These are phyloP conservation scores for Corythornis vintsioides DNA, from an alignment of 2,113 vertebrate genomes.

Conservation along the genomic window DNA sequence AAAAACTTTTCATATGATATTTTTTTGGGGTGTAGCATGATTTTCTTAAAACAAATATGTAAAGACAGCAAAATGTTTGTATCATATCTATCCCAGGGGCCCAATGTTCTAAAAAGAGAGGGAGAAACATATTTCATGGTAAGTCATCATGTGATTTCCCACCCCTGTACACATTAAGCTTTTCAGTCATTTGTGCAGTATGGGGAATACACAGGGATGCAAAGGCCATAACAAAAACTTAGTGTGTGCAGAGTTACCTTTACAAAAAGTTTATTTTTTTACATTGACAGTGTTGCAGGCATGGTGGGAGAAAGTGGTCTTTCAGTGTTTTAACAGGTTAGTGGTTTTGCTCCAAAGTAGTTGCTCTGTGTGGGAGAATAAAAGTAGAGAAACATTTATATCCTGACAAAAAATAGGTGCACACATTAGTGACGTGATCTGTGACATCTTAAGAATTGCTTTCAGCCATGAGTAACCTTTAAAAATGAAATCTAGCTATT, in stretches of 20 bases:
- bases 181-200: neutral
- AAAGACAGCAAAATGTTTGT: neutral
- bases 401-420: neutral
- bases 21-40: neutral
- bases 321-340: neutral
- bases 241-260: neutral
- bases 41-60: neutral
- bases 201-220: neutral
- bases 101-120: neutral
- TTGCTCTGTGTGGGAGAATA: neutral
- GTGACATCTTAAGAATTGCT: neutral
- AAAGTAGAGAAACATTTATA: neutral
- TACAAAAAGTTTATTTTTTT: neutral
- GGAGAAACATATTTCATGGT: neutral
- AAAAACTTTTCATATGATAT: neutral
- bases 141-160: neutral
- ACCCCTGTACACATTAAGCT: neutral
- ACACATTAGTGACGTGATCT: neutral
- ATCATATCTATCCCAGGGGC: neutral
- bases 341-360: neutral
- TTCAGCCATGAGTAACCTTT: conserved; percentile 12
- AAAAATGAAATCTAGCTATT: conserved; percentile 23
- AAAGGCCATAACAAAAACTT: neutral
- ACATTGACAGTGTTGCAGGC: neutral
- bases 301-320: neutral